Evolutionary conservation across 2,797 vertebrate species (phyloP).

Genomic region (Parauchenoglanis ngamensis): DNA sequence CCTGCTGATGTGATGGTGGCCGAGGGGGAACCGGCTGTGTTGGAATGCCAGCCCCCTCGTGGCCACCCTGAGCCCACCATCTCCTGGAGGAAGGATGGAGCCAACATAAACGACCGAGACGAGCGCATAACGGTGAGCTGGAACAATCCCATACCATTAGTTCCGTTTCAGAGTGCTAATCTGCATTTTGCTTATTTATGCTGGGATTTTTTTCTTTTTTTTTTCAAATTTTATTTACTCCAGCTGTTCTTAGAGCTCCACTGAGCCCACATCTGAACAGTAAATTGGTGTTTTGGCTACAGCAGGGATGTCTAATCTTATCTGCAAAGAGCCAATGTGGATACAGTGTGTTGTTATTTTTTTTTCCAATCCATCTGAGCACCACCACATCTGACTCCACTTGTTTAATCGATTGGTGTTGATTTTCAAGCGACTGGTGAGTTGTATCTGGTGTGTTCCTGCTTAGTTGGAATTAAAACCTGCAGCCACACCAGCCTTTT

Average conservation of each 20-base stretch:
- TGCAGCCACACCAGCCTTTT: not conserved
- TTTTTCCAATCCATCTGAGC: not conserved
- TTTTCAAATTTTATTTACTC: not conserved
- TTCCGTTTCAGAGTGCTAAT: not conserved
- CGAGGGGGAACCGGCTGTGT: slow-evolving; percentile 92
- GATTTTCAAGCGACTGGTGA: not conserved
- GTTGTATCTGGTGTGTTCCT: slow-evolving; percentile 2
- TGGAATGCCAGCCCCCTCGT: slow-evolving; percentile 94
- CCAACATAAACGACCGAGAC: slow-evolving; percentile 89
- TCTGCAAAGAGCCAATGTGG: slow-evolving; percentile 4
- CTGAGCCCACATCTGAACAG: not conserved
- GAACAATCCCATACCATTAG: not conserved
- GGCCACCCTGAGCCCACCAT: slow-evolving; percentile 97
- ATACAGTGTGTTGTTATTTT: not conserved
- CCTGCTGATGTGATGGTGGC: slow-evolving; percentile 96
- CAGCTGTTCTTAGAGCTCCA: slow-evolving; percentile 2
- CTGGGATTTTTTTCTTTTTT: not conserved
- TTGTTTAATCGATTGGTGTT: slow-evolving; percentile 21
- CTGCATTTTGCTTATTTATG: slow-evolving; percentile 9
- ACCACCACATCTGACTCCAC: not conserved
- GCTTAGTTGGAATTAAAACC: not conserved
- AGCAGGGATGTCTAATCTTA: slow-evolving; percentile 13
- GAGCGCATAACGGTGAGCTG: slow-evolving; percentile 92
- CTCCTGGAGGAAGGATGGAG: slow-evolving; percentile 95
- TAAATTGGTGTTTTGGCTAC: not conserved